These are phyloP conservation scores for Caenorhabditis remanei DNA, from an alignment of 1,140 invertebrate genomes.

Conservation along the genomic window DNA sequence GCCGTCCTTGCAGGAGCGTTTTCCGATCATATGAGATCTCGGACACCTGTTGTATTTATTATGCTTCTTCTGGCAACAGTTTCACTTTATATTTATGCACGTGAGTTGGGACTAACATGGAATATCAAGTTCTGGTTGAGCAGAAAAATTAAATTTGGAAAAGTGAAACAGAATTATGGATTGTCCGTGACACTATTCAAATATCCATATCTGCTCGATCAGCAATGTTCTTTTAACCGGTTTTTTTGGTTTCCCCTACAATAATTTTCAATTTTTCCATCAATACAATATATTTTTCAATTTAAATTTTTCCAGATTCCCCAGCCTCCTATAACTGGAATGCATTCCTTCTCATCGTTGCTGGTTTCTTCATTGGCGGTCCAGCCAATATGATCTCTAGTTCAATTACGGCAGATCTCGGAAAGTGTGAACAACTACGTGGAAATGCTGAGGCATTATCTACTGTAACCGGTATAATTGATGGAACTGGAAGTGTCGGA, in stretches of 20 bases:
- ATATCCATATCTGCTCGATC: not conserved
- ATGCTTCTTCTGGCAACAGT: constrained; percentile 79
- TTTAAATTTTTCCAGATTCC: not conserved
- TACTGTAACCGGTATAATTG: constrained; percentile 80
- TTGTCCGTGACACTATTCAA: not conserved
- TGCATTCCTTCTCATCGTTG: constrained; percentile 78
- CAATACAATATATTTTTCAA: too few relatives aligned
- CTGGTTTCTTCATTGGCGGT: constrained; percentile 80
- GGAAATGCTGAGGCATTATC: constrained; percentile 77
- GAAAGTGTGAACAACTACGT: constrained; percentile 58
- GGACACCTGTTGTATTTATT: constrained; percentile 79
- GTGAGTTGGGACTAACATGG: constrained; percentile 56
- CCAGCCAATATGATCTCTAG: constrained; percentile 80
- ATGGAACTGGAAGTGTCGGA: constrained; percentile 80
- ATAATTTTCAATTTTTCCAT: not conserved
- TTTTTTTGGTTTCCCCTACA: constrained; percentile 7
- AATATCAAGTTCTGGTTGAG: too few relatives aligned
- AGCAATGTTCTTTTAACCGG: not conserved
- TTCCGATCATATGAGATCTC: constrained; percentile 65
- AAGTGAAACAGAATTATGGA: too few relatives aligned
- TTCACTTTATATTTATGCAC: constrained; percentile 62
- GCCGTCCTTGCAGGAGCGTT: constrained; percentile 75
- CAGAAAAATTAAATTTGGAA: too few relatives aligned
- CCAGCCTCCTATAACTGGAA: constrained; percentile 73
- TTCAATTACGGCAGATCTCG: constrained; percentile 79